Evolutionary conservation across 2,888 invertebrate genomes (phyloP).

Genomic region (Cyclophora punctaria): DNA sequence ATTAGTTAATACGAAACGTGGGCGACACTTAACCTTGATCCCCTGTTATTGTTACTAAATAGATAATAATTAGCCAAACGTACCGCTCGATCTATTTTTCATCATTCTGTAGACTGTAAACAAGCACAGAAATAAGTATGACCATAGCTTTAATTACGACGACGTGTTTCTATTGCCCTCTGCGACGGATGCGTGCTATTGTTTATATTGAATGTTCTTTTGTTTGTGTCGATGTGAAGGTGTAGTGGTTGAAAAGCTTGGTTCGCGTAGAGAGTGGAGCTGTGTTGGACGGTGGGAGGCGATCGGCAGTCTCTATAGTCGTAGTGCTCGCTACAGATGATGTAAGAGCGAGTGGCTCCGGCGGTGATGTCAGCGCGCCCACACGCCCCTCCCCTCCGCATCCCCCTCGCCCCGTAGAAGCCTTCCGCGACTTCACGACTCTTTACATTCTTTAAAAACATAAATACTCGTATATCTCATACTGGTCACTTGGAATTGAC

Average conservation of each 20-base stretch:
- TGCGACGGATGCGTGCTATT: too few species aligned
- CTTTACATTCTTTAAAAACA: constrained; percentile 15
- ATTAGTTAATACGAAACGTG: constrained; percentile 44
- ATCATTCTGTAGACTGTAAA: too few species aligned
- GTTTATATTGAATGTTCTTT: too few species aligned
- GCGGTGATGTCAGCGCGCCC: constrained; percentile 72
- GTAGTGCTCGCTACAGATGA: constrained; percentile 32
- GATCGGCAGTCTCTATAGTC: constrained; percentile 23
- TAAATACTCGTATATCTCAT: background rate
- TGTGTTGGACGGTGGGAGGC: constrained; percentile 42
- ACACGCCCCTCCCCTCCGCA: constrained; percentile 43
- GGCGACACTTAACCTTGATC: constrained; percentile 50
- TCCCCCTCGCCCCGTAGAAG: constrained; percentile 37
- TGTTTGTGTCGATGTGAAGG: too few species aligned
- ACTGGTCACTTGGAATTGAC: too few species aligned
- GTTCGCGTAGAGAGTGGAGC: constrained; percentile 25
- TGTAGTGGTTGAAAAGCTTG: too few species aligned
- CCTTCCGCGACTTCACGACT: constrained; percentile 47
- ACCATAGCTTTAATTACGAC: too few species aligned
- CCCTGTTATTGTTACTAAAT: constrained; percentile 14
- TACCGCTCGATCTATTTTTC: constrained; percentile 17
- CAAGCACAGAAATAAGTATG: too few species aligned
- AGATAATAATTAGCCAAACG: constrained; percentile 20
- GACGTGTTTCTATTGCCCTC: too few species aligned
- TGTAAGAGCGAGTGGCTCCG: constrained; percentile 68